Percentiles rank a stretch among this genome's conserved stretches.
phyloP scores from a whole-genome alignment of 2,888 invertebrate genomes.

The Macrosoma leucophasiata region DNA sequence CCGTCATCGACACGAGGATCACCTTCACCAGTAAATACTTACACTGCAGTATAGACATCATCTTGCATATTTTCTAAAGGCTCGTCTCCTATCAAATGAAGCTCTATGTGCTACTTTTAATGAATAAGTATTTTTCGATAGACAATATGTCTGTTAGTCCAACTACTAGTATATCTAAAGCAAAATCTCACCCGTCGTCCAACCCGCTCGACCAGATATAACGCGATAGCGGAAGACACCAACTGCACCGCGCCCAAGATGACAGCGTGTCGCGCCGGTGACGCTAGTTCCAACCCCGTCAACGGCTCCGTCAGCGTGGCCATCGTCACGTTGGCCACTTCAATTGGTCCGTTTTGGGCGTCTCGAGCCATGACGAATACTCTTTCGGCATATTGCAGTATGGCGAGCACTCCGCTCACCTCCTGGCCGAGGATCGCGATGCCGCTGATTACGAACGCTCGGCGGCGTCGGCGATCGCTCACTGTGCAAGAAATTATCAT shows the following conservation, averaged over 20 bases:
- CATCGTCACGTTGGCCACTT: neutral
- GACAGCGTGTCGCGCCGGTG: slow-evolving; percentile 41
- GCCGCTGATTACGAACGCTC: slow-evolving; percentile 40
- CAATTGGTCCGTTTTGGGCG: neutral
- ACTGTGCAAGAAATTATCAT: slow-evolving; percentile 30
- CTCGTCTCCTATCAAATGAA: no score
- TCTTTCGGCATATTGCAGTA: slow-evolving; percentile 57
- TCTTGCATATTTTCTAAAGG: no score
- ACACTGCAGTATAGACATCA: no score
- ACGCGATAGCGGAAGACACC: slow-evolving; percentile 36
- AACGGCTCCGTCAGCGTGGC: neutral
- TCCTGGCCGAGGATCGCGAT: slow-evolving; percentile 52
- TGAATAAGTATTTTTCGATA: slow-evolving; percentile 1
- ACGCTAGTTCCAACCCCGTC: slow-evolving; percentile 20
- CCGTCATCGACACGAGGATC: no score
- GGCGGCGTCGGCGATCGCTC: slow-evolving; percentile 36
- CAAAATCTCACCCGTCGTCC: slow-evolving; percentile 44
- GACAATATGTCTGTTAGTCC: neutral
- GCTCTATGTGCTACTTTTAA: no score
- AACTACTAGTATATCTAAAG: neutral
- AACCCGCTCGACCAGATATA: slow-evolving; percentile 48
- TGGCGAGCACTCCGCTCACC: slow-evolving; percentile 49
- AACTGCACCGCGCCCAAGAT: slow-evolving; percentile 45
- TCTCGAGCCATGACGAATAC: slow-evolving; percentile 43
- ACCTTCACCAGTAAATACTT: no score